phyloP scores from a whole-genome alignment of 2,113 vertebrate species.

The Tragelaphus imberbis region DNA sequence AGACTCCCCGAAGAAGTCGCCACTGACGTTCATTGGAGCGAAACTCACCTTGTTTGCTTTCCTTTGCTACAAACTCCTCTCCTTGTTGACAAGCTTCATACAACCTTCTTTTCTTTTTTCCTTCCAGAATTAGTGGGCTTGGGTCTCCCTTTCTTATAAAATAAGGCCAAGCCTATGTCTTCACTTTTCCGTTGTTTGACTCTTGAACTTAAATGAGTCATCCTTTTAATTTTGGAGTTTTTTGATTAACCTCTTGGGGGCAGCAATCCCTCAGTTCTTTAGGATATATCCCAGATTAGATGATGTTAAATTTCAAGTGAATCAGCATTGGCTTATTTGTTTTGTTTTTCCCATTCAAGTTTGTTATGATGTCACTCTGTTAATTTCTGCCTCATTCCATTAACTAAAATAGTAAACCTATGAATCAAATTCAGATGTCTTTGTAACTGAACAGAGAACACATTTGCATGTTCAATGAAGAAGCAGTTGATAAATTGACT shows the following conservation, averaged over 20 bases:
- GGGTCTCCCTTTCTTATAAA: not conserved
- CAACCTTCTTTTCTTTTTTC: not conserved
- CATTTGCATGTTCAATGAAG: not conserved
- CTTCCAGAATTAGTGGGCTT: not conserved
- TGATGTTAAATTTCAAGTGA: not conserved
- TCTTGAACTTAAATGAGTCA: not conserved
- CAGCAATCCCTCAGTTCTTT: slow-evolving; percentile 66
- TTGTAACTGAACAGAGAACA: not conserved
- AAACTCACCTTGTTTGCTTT: not conserved
- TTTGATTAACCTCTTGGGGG: slow-evolving; percentile 70
- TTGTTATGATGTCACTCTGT: not conserved
- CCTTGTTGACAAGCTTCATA: not conserved
- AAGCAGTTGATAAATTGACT: slow-evolving; percentile 7
- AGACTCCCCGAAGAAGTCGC: not conserved
- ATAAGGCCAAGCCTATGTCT: not conserved
- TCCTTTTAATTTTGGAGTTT: not conserved
- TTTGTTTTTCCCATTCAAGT: not conserved
- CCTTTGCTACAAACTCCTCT: not conserved
- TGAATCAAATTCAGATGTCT: slow-evolving; percentile 17
- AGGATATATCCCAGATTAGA: not conserved
- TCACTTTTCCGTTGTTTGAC: not conserved
- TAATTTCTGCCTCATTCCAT: not conserved
- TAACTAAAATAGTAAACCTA: not conserved
- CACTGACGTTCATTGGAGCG: not conserved
- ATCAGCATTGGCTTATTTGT: not conserved